These are phyloP conservation scores for Phlogophora meticulosa DNA, from an alignment of 2,888 invertebrate species.

Conservation along the genomic window DNA sequence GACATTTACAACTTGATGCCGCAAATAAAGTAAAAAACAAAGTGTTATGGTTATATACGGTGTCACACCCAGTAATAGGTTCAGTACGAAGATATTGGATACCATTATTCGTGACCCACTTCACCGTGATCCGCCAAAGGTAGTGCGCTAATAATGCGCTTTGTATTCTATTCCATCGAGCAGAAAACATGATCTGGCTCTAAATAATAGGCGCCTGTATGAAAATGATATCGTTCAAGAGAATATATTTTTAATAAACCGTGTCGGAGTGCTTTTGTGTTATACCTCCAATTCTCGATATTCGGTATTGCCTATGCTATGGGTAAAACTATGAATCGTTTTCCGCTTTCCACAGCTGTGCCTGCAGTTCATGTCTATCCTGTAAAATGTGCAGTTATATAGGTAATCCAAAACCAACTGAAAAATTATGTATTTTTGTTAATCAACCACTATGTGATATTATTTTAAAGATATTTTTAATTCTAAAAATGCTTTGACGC, in stretches of 20 bases:
- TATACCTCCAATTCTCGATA: not conserved
- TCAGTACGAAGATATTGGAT: slow-evolving; percentile 53
- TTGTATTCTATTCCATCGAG: slow-evolving; percentile 76
- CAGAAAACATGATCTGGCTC: slow-evolving; percentile 74
- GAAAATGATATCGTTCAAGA: slow-evolving; percentile 27
- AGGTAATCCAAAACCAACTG: not conserved
- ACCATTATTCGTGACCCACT: slow-evolving; percentile 68
- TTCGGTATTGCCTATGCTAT: not conserved
- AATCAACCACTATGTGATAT: not conserved
- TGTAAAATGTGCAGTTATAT: not conserved
- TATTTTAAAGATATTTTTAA: not conserved
- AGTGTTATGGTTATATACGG: slow-evolving; percentile 33
- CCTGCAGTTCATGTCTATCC: not conserved
- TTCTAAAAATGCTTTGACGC: not conserved
- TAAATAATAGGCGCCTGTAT: slow-evolving; percentile 55
- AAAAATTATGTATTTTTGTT: not conserved
- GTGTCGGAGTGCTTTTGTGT: not conserved
- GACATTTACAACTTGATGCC: slow-evolving; percentile 50
- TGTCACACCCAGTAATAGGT: slow-evolving; percentile 43
- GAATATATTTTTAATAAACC: slow-evolving; percentile 17
- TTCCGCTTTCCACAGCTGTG: not conserved
- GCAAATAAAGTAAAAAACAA: slow-evolving; percentile 42
- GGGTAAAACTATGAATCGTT: not conserved
- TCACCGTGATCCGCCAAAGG: slow-evolving; percentile 65
- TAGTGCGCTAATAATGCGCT: slow-evolving; percentile 69